Evolutionary conservation across 2,113 vertebrate genomes (phyloP), one percentile per base, ranked within the genome.

Genomic region (Datnioides undecimradiatus): DNA sequence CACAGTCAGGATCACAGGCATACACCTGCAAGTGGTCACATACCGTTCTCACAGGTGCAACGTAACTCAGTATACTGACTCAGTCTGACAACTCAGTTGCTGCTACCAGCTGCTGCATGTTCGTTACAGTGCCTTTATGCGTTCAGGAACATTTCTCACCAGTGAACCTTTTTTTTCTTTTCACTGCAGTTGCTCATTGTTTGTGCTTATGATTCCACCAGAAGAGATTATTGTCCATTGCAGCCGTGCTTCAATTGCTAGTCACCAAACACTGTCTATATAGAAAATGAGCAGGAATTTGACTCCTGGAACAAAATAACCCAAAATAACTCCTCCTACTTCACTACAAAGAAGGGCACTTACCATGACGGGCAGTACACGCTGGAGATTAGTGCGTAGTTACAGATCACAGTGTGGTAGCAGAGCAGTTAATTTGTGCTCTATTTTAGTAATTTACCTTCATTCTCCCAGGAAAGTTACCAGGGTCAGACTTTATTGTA

Each of bases 291-390:
- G 59, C 38, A 80, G 21, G 10, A 29, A 70, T 77, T 45, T 75
- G 65, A 79, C 46, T 74, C 64, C 23, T 84, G 36, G 54, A 62
- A 54, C 40, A 43, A 70, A 31, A 51, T 55, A 21, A 43, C 17
- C 41, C 19, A 69, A 84, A 82, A 86, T 84, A 87, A 41, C 84
- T 63, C 68, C 78, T 73, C 80, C 80, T 46, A 71, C 83, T 68
- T 79, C 33, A 27, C 34, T 58, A 43, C 76, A 73, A 55, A 57
- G 40, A 83, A 63, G 73, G 12, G 36, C 80, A 46, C 76, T 77
- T 40, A 31, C 2, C 21, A 64, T 36, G 6, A 31, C 46, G 27
- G 45, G 27, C 54, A 36, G 29, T 25, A 29, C 9, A 2, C 34
- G 11, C 29, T 0, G 11, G 65, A 58, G 58, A 63, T 73, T 43